phyloP scores from a whole-genome alignment of 2,113 vertebrate species.

The Oncorhynchus kisutch region DNA sequence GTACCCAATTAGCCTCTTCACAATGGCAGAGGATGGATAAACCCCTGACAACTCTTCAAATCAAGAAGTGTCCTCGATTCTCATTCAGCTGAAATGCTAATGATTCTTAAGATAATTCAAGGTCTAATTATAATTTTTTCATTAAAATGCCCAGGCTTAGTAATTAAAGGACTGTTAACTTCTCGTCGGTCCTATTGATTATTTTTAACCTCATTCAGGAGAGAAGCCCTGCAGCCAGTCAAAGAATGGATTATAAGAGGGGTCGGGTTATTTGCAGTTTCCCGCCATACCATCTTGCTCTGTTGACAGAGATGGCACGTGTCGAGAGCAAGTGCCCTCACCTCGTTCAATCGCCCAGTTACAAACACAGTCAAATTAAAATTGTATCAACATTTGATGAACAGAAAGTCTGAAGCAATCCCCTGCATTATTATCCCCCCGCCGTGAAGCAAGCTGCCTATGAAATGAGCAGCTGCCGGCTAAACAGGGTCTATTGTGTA shows the following conservation, averaged over 20 bases:
- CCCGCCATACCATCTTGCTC: neutral
- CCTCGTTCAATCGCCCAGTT: constrained; percentile 3
- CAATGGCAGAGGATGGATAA: constrained; percentile 36
- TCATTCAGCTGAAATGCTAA: constrained; percentile 37
- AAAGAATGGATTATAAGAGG: constrained; percentile 27
- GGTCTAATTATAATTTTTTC: constrained; percentile 37
- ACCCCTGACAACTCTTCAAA: constrained; percentile 35
- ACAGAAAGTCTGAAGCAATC: constrained; percentile 1
- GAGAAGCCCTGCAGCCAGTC: constrained; percentile 16
- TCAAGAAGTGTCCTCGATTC: constrained; percentile 39
- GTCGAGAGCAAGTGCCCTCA: neutral
- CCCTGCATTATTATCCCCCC: constrained; percentile 4
- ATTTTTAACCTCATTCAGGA: constrained; percentile 32
- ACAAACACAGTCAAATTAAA: constrained; percentile 22
- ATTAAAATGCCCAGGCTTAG: constrained; percentile 16
- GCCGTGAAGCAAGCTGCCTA: neutral
- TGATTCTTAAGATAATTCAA: constrained; percentile 41
- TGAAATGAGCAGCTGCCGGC: constrained; percentile 37
- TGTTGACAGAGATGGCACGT: constrained; percentile 23
- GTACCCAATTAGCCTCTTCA: constrained; percentile 21
- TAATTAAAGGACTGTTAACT: constrained; percentile 18
- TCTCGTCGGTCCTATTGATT: constrained; percentile 26
- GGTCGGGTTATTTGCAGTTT: constrained; percentile 21
- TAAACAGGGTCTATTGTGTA: constrained; percentile 21
- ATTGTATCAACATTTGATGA: constrained; percentile 39